A percentile compares a stretch with the other conserved stretches of the same genome.
Evolutionary conservation across 2,113 vertebrate species (phyloP).

Genomic region (Xenopus laevis): DNA sequence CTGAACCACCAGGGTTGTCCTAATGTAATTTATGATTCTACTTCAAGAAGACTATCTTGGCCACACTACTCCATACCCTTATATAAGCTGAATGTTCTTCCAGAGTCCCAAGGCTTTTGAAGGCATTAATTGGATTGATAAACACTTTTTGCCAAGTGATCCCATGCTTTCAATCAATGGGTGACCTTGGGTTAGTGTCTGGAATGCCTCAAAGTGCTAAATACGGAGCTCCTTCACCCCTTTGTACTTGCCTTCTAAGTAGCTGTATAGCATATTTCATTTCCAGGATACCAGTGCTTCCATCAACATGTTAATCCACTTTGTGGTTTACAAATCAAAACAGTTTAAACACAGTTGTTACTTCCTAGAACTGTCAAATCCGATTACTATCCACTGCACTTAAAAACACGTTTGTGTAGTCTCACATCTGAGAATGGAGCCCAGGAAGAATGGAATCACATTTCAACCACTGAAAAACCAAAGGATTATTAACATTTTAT

Average conservation of each 20-base stretch:
- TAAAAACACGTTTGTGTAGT: not conserved
- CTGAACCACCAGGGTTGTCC: too few species aligned
- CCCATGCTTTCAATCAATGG: too few species aligned
- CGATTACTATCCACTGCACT: conserved; percentile 17
- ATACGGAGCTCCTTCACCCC: not conserved
- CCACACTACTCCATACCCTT: too few species aligned
- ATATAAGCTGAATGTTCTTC: too few species aligned
- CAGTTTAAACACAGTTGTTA: conserved; percentile 21
- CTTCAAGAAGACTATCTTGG: too few species aligned
- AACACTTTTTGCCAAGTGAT: too few species aligned
- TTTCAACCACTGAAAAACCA: not conserved
- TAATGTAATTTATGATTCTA: too few species aligned
- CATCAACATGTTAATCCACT: conserved; percentile 45
- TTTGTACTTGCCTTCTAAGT: not conserved
- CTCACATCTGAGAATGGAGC: not conserved
- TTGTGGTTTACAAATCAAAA: conserved; percentile 46
- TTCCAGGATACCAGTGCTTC: conserved; percentile 44
- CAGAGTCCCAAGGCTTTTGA: too few species aligned
- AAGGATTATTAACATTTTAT: too few species aligned
- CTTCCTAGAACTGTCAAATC: conserved; percentile 40
- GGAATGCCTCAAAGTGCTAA: conserved; percentile 17
- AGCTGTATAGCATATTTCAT: conserved; percentile 40
- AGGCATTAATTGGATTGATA: too few species aligned
- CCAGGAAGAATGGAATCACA: not conserved
- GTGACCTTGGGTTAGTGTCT: too few species aligned